A percentile compares a stretch with the other conserved stretches of the same genome.
These are phyloP conservation scores for Drosophila stalkeri DNA, from an alignment of 2,888 invertebrate species.

Conservation along the genomic window DNA sequence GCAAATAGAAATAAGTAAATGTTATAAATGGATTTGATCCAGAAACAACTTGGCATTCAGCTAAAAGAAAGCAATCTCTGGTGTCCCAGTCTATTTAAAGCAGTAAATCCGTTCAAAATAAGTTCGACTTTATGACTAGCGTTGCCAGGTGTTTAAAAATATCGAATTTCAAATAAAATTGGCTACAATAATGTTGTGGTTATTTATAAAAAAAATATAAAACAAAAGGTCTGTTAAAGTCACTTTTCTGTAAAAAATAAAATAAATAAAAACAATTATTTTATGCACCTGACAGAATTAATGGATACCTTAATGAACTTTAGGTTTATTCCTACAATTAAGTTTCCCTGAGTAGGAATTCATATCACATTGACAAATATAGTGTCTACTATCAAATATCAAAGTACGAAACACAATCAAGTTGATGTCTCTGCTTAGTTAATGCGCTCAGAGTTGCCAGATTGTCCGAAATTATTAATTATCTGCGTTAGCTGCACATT, in stretches of 20 bases:
- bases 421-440: neutral
- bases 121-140: no score
- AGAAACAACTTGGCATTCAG: constrained; percentile 6
- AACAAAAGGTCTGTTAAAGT: no score
- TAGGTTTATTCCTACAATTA: neutral
- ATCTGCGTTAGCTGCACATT: constrained; percentile 33
- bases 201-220: no score
- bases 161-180: neutral
- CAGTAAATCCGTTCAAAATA: neutral
- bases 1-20: constrained; percentile 22
- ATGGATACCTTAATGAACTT: no score
- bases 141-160: neutral
- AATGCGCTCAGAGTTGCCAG: constrained; percentile 2
- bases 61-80: neutral
- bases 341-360: neutral
- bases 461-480: constrained; percentile 11
- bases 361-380: neutral
- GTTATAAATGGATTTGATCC: constrained; percentile 18
- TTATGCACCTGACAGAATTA: no score
- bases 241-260: no score
- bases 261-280: no score
- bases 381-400: no score
- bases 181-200: neutral
- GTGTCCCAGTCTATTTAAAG: no score
- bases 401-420: neutral